These are phyloP conservation scores for Trissolcus japonicus DNA, from an alignment of 2,888 invertebrate species.

Conservation along the genomic window DNA sequence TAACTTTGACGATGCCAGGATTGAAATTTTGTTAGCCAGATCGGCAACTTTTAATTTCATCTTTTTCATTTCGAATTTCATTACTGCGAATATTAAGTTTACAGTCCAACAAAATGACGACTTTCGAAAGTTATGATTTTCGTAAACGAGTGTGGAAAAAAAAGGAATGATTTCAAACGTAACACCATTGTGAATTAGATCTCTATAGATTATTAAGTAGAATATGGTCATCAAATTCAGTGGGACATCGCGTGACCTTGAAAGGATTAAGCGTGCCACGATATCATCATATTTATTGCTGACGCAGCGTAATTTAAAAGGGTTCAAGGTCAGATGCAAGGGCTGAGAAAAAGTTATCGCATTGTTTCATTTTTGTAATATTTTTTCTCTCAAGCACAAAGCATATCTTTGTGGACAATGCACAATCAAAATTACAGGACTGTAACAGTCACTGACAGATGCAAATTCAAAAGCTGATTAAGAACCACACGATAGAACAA, in stretches of 20 bases:
- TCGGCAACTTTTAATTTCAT: too few relatives aligned
- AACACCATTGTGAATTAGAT: too few relatives aligned
- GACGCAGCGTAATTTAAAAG: constrained; percentile 7
- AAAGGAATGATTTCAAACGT: too few relatives aligned
- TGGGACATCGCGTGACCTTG: constrained; percentile 1
- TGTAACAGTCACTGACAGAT: background rate
- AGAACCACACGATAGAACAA: too few relatives aligned
- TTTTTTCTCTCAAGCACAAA: background rate
- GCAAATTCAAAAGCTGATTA: background rate
- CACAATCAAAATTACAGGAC: background rate
- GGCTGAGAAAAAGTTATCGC: background rate
- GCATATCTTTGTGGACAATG: background rate
- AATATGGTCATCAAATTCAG: background rate
- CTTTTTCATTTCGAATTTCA: too few relatives aligned
- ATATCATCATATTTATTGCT: constrained; percentile 1
- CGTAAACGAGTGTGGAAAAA: too few relatives aligned
- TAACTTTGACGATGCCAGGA: too few relatives aligned
- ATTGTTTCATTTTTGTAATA: background rate
- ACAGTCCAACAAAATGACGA: too few relatives aligned
- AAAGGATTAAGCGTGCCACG: background rate
- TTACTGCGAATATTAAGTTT: too few relatives aligned
- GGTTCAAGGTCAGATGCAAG: constrained; percentile 1
- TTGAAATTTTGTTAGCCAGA: too few relatives aligned
- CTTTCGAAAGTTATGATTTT: too few relatives aligned
- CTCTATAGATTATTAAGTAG: too few relatives aligned